Evolutionary conservation across 2,888 invertebrate genomes (phyloP).

Genomic region (Dryobotodes eremita): DNA sequence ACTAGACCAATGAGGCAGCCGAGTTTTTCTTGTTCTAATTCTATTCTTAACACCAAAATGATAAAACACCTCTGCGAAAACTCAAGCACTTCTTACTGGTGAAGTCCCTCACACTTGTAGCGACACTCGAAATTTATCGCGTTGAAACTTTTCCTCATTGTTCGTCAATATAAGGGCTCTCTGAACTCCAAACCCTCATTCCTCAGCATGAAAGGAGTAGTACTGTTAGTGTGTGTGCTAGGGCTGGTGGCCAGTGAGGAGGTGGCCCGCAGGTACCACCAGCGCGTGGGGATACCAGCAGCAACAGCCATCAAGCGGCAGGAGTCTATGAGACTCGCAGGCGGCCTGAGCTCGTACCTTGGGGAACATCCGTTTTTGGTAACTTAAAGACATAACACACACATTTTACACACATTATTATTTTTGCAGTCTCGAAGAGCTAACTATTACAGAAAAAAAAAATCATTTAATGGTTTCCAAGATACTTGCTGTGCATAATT

Average conservation of each 20-base stretch:
- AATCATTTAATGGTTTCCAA: background rate
- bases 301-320: conserved; percentile 28
- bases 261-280: conserved; percentile 46
- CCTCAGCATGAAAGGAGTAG: conserved; percentile 21
- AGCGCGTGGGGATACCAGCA: conserved; percentile 37
- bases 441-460: background rate
- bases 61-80: background rate
- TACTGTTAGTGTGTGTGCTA: conserved; percentile 23
- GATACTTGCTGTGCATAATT: background rate
- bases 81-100: background rate
- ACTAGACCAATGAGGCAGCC: background rate
- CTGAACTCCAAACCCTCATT: background rate
- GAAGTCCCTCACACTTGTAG: conserved; percentile 9
- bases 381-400: background rate
- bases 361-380: conserved; percentile 53
- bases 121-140: conserved; percentile 14
- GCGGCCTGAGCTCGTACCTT: conserved; percentile 21
- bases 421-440: background rate
- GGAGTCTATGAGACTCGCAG: conserved; percentile 35
- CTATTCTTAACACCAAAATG: background rate
- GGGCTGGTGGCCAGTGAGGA: conserved; percentile 7
- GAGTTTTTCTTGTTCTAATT: background rate
- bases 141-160: background rate
- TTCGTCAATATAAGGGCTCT: conserved; percentile 11
- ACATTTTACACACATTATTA: background rate